Evolutionary conservation across 2,888 invertebrate species (phyloP), one percentile per base, ranked within the genome.

Genomic region (Cheilosia impressa): DNA sequence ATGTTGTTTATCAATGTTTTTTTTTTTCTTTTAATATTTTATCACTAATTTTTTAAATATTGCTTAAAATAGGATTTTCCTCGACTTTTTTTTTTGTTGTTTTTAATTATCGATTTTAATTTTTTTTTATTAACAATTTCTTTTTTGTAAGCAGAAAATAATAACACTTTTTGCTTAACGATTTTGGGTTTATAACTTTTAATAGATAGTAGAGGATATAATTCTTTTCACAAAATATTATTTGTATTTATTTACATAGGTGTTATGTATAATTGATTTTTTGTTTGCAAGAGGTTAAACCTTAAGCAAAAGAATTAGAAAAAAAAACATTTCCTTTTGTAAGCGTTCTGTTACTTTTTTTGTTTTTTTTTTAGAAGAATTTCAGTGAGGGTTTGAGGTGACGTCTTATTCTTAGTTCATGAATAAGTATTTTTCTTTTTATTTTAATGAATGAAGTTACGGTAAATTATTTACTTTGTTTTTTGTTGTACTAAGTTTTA

Each of bases 331-430:
- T 31, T 41, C 4, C 41, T 55, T 52, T 52, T 65, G 15, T 73
- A 43, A 75, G 77, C 60, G 55, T 78, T 50, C 22, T 69, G 45
- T 52, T 69, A 9, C 45, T 58, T 41, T 45, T 45, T 19, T 2
- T 7, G 43, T 7, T 45, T 47, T 69, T 60, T 62, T 22, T 41
- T 45, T 58, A 88, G 78, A 89, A 88, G 87, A 89, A 88, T 87
- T 88, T 88, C 88, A 87, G 89, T 89, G 90, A 89, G 88, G 87
- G 84, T 87, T 78, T 88, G 87, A 88, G 88, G 87, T 87, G 89
- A 89, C 88, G 87, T 76, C 76, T 81, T 84, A 75, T 75, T 24
- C 43, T 63, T 71, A 60, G n/a, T 65, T 72, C 2, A 47, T 66
- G 34, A 58, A 58, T 76, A 52, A 50, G 75, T 57, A 43, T 63